Evolutionary conservation across 2,113 vertebrate genomes (phyloP).

Genomic region (Scophthalmus maximus): DNA sequence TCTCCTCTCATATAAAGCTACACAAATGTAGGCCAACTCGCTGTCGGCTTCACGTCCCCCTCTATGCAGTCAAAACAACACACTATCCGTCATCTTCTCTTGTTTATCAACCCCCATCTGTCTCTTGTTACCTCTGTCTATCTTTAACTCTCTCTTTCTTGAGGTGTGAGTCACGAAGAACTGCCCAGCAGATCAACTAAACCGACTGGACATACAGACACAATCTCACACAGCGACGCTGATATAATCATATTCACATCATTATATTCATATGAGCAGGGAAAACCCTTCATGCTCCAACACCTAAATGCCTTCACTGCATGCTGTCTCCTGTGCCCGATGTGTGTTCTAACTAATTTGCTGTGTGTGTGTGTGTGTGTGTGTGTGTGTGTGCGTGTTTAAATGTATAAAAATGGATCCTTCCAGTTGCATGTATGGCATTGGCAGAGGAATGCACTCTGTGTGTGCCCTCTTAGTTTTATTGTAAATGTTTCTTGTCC

Average conservation of each 20-base stretch:
- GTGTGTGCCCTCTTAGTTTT: neutral
- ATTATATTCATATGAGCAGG: slow-evolving; percentile 75
- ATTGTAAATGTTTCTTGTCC: neutral
- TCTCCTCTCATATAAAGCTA: slow-evolving; percentile 20
- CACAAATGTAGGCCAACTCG: slow-evolving; percentile 63
- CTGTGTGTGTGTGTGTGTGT: slow-evolving; percentile 3
- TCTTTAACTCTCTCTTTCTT: slow-evolving; percentile 49
- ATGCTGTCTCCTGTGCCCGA: slow-evolving; percentile 29
- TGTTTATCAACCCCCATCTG: slow-evolving; percentile 56
- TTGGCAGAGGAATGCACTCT: too few relatives aligned
- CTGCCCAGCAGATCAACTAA: slow-evolving; percentile 41
- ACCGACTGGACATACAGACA: slow-evolving; percentile 26
- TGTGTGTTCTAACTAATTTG: slow-evolving; percentile 37
- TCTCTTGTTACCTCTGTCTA: slow-evolving; percentile 49
- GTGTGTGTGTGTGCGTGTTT: too few relatives aligned
- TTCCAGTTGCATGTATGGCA: too few relatives aligned
- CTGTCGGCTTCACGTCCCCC: slow-evolving; percentile 45
- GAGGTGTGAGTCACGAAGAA: slow-evolving; percentile 68
- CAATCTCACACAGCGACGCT: neutral
- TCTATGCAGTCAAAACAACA: slow-evolving; percentile 54
- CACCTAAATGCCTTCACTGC: slow-evolving; percentile 56
- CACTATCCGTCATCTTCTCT: slow-evolving; percentile 33
- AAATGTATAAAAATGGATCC: too few relatives aligned
- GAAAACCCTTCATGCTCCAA: slow-evolving; percentile 72
- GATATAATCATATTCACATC: slow-evolving; percentile 57